These are phyloP conservation scores for Rhabdornis inornatus DNA, from an alignment of 2,113 vertebrate species.

Conservation along the genomic window DNA sequence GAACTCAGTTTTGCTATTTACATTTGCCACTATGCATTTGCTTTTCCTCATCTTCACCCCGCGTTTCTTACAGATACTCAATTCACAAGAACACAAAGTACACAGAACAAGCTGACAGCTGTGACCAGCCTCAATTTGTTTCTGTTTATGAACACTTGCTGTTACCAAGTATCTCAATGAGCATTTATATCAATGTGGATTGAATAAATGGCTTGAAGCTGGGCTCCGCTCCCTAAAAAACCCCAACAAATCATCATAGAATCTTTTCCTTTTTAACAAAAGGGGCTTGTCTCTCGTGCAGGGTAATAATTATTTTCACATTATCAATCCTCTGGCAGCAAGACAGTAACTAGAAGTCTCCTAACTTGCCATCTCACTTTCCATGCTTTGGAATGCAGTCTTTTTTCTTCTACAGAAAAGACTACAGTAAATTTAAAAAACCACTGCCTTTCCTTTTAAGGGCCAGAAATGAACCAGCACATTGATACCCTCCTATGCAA, in stretches of 20 bases:
- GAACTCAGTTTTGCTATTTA: slow-evolving; percentile 18
- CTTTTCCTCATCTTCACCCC: slow-evolving; percentile 9
- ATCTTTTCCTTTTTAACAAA: neutral
- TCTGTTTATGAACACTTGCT: slow-evolving; percentile 38
- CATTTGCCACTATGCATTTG: slow-evolving; percentile 38
- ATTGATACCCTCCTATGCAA: neutral
- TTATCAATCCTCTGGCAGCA: neutral
- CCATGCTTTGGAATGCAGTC: neutral
- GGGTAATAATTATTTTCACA: neutral
- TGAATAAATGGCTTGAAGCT: neutral
- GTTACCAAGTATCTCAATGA: neutral
- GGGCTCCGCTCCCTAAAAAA: neutral
- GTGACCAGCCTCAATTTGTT: slow-evolving; percentile 5
- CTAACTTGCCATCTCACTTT: neutral
- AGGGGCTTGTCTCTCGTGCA: neutral
- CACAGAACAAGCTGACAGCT: slow-evolving; percentile 43
- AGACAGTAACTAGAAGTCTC: neutral
- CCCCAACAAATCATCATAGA: neutral
- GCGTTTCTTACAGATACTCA: slow-evolving; percentile 1
- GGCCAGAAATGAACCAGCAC: neutral
- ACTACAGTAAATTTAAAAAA: neutral
- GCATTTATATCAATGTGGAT: neutral
- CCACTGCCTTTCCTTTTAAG: neutral
- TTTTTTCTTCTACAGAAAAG: neutral
- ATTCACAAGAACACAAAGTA: slow-evolving; percentile 55